Evolutionary conservation across 2,113 vertebrate genomes (phyloP).

Genomic region (Alligator sinensis): DNA sequence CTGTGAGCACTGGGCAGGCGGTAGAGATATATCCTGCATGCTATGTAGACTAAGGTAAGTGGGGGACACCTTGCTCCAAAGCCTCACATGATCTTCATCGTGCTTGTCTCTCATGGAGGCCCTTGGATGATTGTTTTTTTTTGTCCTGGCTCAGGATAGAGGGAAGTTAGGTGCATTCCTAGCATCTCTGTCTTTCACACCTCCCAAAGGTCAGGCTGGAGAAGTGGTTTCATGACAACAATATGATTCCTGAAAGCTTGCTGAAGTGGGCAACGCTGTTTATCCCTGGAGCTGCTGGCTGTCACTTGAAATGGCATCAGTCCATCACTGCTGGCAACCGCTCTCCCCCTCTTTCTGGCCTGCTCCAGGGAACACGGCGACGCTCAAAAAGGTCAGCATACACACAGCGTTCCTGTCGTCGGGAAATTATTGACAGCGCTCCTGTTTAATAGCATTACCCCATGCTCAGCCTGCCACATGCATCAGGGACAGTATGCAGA

Average conservation of each 20-base stretch:
- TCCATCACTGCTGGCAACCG: not conserved
- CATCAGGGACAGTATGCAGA: accelerated
- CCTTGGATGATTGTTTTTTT: not conserved
- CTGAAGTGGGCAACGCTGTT: accelerated
- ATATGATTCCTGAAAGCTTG: not conserved
- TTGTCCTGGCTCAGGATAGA: not conserved
- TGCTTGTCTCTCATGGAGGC: not conserved
- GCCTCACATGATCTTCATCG: not conserved
- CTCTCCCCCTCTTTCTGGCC: not conserved
- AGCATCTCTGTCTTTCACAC: not conserved
- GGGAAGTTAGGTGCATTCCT: not conserved
- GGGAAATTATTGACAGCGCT: not conserved
- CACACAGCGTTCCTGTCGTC: not conserved
- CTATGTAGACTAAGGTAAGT: not conserved
- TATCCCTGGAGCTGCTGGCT: not conserved
- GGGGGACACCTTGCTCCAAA: not conserved
- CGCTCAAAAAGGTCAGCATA: slow-evolving; percentile 55
- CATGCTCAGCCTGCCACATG: not conserved
- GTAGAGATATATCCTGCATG: not conserved
- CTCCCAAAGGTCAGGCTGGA: not conserved
- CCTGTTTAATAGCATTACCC: not conserved
- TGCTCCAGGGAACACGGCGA: not conserved
- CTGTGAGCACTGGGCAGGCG: too few relatives aligned
- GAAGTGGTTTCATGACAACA: not conserved
- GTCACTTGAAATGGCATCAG: not conserved